Evolutionary conservation across 2,888 invertebrate species (phyloP), one percentile per base, ranked within the genome.

Genomic region (Pogonocherus hispidulus): DNA sequence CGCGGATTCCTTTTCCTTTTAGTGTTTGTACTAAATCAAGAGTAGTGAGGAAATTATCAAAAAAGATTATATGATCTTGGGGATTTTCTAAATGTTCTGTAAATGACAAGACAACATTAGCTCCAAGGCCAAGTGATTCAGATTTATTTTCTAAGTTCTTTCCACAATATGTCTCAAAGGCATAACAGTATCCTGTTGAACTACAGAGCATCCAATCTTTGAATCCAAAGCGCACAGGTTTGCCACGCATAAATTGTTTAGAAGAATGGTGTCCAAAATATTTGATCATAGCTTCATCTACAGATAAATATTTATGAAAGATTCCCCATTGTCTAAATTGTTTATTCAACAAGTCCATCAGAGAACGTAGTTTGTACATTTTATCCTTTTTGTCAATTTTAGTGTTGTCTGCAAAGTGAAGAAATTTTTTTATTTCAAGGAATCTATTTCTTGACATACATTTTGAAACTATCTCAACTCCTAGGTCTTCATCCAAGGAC

Each of bases 221-320:
- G 63, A 75, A 80, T 14, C 78, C 78, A 72, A 80, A 79, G 5
- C 78, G 62, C 11, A 81, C 71, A 52, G 79, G 78, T 64, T 80
- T 80, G 4, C 76, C 74, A 27, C 69, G 63, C 44, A 79, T 80
- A 66, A 68, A 66, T 62, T 71, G 60, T 55, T 80, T 80, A 19
- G 69, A 54, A 5, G 72, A 63, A 63, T 80, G 74, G 23, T 72
- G 76, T 6, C 78, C 78, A 63, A 60, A 78, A 65, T 76, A 77
- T 68, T 76, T 74, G 63, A 76, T 69, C 72, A 78, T 78, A 1
- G 75, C 73, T 67, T 77, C 77, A 66, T 79, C 77, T 22, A 78
- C 68, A 8, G 76, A 78, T 11, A 76, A 68, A 60, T 73, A 49
- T 55, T 75, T 62, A 18, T 76, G 73, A 44, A 78, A 71, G 23